phyloP scores from a whole-genome alignment of 1,140 invertebrate species.

The Branchinecta lynchi region DNA sequence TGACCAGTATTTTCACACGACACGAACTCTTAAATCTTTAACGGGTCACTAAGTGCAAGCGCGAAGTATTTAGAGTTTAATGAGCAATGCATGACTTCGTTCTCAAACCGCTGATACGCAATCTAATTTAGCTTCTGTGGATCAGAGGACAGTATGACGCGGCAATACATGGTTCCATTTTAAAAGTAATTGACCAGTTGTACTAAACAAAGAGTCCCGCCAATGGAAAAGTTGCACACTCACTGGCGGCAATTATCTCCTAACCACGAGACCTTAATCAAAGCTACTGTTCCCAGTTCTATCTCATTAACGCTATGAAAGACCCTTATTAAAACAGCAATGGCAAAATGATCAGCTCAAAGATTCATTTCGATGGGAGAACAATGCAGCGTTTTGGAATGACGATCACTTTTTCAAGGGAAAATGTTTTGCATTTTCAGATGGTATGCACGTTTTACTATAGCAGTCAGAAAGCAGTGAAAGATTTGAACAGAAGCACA shows the following conservation, averaged over 20 bases:
- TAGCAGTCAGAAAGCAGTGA: background rate
- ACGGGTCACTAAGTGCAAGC: too few species aligned
- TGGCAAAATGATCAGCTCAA: background rate
- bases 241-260: slow-evolving; percentile 3
- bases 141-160: background rate
- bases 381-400: background rate
- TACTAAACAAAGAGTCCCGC: background rate
- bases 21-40: too few species aligned
- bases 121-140: slow-evolving; percentile 10
- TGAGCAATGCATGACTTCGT: too few species aligned
- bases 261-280: background rate
- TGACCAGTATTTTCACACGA: too few species aligned
- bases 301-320: background rate
- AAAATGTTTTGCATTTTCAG: background rate
- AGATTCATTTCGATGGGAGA: background rate
- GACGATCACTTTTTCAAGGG: background rate
- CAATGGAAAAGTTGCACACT: background rate
- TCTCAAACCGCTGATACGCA: background rate
- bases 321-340: background rate
- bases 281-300: slow-evolving; percentile 10
- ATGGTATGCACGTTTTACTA: background rate
- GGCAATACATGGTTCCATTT: background rate
- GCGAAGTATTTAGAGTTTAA: too few species aligned
- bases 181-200: slow-evolving; percentile 12
- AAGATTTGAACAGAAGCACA: background rate